Conservation (phyloP, 2,113 vertebrate species). For the Haliaeetus leucogaster region DNA sequence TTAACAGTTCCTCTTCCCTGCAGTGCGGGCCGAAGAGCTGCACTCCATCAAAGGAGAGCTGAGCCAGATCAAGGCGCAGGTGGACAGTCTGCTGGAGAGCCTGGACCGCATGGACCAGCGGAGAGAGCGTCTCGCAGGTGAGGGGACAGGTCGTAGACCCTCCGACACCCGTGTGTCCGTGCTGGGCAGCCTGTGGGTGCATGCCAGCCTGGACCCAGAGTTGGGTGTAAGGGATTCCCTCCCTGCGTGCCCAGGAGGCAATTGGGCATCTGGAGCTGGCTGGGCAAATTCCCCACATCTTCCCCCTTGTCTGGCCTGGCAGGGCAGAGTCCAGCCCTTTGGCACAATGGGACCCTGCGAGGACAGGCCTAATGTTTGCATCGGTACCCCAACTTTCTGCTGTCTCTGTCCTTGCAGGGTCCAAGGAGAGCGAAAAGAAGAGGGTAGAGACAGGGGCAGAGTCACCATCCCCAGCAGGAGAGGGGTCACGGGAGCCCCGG, state of each 20-base stretch:
- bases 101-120: conserved; percentile 84
- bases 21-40: conserved; percentile 82
- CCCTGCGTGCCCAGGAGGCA: not conserved
- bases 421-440: conserved; percentile 22
- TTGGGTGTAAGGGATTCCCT: not conserved
- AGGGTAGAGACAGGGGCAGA: not conserved
- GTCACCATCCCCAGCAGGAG: not conserved
- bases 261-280: not conserved
- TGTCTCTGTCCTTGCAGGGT: not conserved
- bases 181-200: not conserved
- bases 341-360: fast-evolving
- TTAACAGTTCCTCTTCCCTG: not conserved
- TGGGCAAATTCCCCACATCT: not conserved
- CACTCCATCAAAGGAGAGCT: conserved; percentile 86
- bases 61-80: conserved; percentile 88
- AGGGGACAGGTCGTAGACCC: fast-evolving
- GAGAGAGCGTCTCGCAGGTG: conserved; percentile 65
- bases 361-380: not conserved
- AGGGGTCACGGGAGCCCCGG: not conserved
- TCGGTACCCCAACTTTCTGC: not conserved
- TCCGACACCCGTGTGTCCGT: fast-evolving
- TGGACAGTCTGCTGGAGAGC: conserved; percentile 84
- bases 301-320: not conserved
- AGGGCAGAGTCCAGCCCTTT: fast-evolving
- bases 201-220: fast-evolving